Conservation (phyloP, 2,888 invertebrate species). For the Dolomedes plantarius region DNA sequence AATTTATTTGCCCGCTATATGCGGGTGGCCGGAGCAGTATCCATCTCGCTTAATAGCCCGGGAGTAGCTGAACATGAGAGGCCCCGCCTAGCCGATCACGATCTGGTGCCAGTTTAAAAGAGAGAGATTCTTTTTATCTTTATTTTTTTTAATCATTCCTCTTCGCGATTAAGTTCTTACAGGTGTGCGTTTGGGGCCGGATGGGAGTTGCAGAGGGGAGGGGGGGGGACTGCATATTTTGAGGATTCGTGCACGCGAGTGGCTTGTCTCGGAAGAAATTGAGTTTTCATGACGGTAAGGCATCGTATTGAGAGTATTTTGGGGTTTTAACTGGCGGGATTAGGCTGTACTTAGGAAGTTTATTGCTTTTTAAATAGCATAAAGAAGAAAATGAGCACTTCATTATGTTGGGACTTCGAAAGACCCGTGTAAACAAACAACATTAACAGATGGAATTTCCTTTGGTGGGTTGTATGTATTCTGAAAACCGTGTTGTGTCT, state of each 20-base stretch:
- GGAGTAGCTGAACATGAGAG: constrained; percentile 67
- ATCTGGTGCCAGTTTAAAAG: constrained; percentile 7
- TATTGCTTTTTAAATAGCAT: not conserved
- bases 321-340: too few species aligned
- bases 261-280: not conserved
- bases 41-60: constrained; percentile 59
- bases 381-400: too few species aligned
- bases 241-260: constrained; percentile 6
- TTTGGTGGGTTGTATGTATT: too few species aligned
- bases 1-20: constrained; percentile 13
- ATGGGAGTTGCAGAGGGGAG: too few species aligned
- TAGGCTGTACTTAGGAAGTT: not conserved
- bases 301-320: not conserved
- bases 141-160: not conserved
- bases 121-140: too few species aligned
- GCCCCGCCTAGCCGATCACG: constrained; percentile 52
- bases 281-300: constrained; percentile 4
- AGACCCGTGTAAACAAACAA: too few species aligned
- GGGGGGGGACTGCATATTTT: not conserved
- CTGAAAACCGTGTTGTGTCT: too few species aligned
- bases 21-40: constrained; percentile 40
- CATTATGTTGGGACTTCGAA: too few species aligned
- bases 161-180: constrained; percentile 67
- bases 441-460: too few species aligned
- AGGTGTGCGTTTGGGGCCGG: constrained; percentile 43